These are phyloP conservation scores for Marasmarcha lunaedactyla DNA, from an alignment of 2,888 invertebrate species.

Conservation along the genomic window DNA sequence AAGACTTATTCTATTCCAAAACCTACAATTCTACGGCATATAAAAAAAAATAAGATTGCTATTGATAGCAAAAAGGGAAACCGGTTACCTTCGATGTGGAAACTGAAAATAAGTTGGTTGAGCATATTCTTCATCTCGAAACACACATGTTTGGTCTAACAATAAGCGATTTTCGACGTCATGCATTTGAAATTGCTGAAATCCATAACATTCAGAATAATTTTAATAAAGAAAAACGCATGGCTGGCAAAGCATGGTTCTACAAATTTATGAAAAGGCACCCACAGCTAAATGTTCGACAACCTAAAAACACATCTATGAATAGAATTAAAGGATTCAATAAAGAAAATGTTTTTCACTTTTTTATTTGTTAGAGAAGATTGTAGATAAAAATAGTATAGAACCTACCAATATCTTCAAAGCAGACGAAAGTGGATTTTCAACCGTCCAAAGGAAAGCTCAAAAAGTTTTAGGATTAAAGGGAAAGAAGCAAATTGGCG, in stretches of 20 bases:
- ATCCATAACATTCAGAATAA: slow-evolving; percentile 9
- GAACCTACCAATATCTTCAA: slow-evolving; percentile 5
- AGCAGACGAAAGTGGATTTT: slow-evolving; percentile 11
- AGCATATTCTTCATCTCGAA: slow-evolving; percentile 6
- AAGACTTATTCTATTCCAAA: slow-evolving; percentile 5
- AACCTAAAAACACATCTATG: slow-evolving; percentile 7
- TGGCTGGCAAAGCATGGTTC: slow-evolving; percentile 10
- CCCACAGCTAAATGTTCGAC: slow-evolving; percentile 3
- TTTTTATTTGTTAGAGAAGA: slow-evolving; percentile 5
- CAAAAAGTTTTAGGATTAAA: slow-evolving; percentile 11
- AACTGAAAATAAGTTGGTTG: slow-evolving; percentile 4
- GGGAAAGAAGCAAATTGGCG: slow-evolving; percentile 11
- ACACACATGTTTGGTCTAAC: slow-evolving; percentile 8
- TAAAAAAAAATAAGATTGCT: slow-evolving; percentile 2
- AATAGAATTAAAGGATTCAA: slow-evolving; percentile 9
- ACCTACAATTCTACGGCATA: slow-evolving; percentile 6
- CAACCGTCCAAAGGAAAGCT: slow-evolving; percentile 12
- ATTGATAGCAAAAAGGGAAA: slow-evolving; percentile 1
- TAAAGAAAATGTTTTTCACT: slow-evolving; percentile 5
- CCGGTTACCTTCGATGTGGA: slow-evolving; percentile 3
- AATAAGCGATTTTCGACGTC: slow-evolving; percentile 9
- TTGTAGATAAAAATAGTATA: slow-evolving; percentile 2
- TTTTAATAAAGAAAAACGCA: slow-evolving; percentile 9
- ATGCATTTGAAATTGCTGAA: slow-evolving; percentile 12
- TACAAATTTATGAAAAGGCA: slow-evolving; percentile 10